Conservation (phyloP, 1,140 invertebrate genomes). For the Drosophila pseudoananassae region DNA sequence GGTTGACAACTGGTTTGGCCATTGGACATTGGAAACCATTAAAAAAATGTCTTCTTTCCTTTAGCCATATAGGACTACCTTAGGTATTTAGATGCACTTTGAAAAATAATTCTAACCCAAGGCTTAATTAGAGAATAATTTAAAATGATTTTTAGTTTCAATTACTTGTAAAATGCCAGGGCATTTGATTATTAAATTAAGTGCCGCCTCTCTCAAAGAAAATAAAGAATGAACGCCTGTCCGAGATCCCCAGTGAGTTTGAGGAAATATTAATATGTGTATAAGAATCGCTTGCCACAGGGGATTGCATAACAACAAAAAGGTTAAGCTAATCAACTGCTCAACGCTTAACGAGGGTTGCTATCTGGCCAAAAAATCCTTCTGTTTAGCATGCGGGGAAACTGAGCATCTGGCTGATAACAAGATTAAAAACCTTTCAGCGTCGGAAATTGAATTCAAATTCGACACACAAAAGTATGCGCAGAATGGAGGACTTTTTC, state of each 20-base stretch:
- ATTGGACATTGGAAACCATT: constrained; percentile 49
- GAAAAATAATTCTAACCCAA: not conserved
- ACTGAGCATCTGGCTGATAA: constrained; percentile 59
- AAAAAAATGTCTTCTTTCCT: not conserved
- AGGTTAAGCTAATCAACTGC: constrained; percentile 77
- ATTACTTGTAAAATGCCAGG: too few species aligned
- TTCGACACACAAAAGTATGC: constrained; percentile 81
- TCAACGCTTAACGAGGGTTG: constrained; percentile 70
- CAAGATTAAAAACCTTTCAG: constrained; percentile 83
- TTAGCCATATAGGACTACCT: not conserved
- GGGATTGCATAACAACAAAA: constrained; percentile 37
- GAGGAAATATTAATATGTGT: constrained; percentile 53
- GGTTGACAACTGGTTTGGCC: constrained; percentile 18
- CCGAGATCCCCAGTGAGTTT: constrained; percentile 10
- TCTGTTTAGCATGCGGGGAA: constrained; percentile 32
- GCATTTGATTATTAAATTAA: constrained; percentile 22
- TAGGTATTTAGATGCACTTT: not conserved
- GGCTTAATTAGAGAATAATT: too few species aligned
- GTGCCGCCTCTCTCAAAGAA: constrained; percentile 14
- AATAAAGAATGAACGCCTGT: not conserved
- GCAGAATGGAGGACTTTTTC: constrained; percentile 60
- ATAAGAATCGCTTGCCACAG: constrained; percentile 37
- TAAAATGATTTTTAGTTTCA: too few species aligned
- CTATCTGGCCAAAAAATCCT: constrained; percentile 12
- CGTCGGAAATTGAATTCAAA: constrained; percentile 81